These are phyloP conservation scores for Stenchaetothrips biformis DNA, from an alignment of 2,888 invertebrate genomes.

Conservation along the genomic window DNA sequence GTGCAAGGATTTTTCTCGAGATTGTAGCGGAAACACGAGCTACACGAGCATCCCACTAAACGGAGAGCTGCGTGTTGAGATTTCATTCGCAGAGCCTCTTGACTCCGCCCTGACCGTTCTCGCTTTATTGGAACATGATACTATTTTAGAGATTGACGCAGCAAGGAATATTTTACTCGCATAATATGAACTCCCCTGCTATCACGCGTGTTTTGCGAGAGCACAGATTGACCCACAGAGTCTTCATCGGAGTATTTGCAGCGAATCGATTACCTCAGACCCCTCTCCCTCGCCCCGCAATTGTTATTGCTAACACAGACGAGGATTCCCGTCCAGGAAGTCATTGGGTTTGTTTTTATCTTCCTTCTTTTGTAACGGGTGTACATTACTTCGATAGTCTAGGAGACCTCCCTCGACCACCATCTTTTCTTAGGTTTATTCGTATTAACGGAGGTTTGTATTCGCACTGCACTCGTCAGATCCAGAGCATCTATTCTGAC, in stretches of 20 bases:
- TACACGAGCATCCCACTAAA: background rate
- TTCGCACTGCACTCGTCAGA: background rate
- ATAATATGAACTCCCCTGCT: background rate
- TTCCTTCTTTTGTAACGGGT: background rate
- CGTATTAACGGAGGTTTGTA: background rate
- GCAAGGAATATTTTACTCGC: background rate
- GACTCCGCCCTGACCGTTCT: background rate
- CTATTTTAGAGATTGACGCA: background rate
- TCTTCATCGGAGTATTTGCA: background rate
- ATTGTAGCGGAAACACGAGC: background rate
- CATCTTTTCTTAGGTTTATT: background rate
- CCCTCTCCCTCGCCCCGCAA: background rate
- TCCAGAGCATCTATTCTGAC: background rate
- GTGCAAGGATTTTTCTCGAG: background rate
- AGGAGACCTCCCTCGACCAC: background rate
- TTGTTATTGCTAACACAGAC: background rate
- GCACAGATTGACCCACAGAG: background rate
- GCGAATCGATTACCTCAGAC: background rate
- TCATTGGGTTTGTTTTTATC: background rate
- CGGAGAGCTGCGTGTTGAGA: background rate
- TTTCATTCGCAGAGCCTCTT: background rate
- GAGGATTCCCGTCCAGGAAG: background rate
- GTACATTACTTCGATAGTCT: background rate
- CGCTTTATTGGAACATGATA: background rate
- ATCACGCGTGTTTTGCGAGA: background rate